Evolutionary conservation across 2,888 invertebrate genomes (phyloP).

Genomic region (Fissipunctia ypsillon): DNA sequence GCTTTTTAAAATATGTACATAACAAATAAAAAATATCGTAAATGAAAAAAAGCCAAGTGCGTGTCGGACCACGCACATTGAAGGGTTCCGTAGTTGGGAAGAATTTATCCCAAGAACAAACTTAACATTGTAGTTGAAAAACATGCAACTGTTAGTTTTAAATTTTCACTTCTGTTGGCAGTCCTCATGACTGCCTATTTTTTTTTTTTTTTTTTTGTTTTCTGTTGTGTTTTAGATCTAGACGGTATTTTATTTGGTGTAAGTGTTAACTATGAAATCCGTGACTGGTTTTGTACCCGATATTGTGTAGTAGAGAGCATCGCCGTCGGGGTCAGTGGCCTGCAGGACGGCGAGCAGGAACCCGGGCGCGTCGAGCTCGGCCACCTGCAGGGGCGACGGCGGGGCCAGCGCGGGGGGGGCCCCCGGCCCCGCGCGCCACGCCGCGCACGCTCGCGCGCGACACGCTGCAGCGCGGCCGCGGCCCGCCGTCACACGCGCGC

Average conservation of each 20-base stretch:
- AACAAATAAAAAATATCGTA: too few relatives aligned
- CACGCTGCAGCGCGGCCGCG: conserved; percentile 93
- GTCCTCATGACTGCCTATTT: too few relatives aligned
- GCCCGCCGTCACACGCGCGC: conserved; percentile 95
- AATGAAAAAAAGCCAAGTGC: too few relatives aligned
- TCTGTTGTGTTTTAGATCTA: neutral
- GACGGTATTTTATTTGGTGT: neutral
- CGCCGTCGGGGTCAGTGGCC: conserved; percentile 96
- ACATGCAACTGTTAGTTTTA: too few relatives aligned
- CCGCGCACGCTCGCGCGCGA: conserved; percentile 93
- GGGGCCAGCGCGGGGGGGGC: conserved; percentile 92
- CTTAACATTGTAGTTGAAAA: too few relatives aligned
- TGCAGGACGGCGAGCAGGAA: conserved; percentile 96
- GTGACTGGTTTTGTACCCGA: conserved; percentile 89
- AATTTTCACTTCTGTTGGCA: too few relatives aligned
- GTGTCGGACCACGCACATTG: too few relatives aligned
- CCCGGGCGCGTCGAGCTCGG: conserved; percentile 96
- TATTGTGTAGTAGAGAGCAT: conserved; percentile 97
- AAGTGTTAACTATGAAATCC: neutral
- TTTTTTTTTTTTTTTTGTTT: neutral
- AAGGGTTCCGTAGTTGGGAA: too few relatives aligned
- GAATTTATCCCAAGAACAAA: too few relatives aligned
- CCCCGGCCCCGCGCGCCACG: conserved; percentile 90
- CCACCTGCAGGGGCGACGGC: conserved; percentile 93
- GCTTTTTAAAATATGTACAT: too few relatives aligned